These are phyloP conservation scores for Linnaemya tessellans DNA, from an alignment of 2,888 invertebrate genomes.

Conservation along the genomic window DNA sequence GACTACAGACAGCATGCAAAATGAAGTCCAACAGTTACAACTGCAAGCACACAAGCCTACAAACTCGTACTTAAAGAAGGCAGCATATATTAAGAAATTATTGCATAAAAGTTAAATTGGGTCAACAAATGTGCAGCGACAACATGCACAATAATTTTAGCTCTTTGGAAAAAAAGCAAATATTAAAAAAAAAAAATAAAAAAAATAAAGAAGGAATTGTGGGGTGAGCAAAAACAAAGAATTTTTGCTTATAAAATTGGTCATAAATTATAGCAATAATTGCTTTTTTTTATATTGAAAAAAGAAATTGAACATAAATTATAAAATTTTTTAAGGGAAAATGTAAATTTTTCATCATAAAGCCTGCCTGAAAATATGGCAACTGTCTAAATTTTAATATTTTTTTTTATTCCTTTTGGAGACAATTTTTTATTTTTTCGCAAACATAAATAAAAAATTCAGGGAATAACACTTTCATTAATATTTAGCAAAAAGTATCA, in stretches of 20 bases:
- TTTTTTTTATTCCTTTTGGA: conserved; percentile 18
- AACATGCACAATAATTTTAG: conserved; percentile 60
- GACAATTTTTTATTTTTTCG: conserved; percentile 36
- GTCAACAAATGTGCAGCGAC: conserved; percentile 68
- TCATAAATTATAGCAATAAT: conserved; percentile 68
- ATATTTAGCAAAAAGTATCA: conserved; percentile 50
- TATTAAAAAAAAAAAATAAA: no score
- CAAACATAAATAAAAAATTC: conserved; percentile 27
- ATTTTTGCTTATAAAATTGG: conserved; percentile 65
- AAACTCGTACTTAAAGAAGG: conserved; percentile 1
- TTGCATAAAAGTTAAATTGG: conserved; percentile 70
- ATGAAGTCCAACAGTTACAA: conserved; percentile 6
- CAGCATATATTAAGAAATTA: conserved; percentile 69
- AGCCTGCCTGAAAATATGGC: conserved; percentile 21
- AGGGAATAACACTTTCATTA: conserved; percentile 64
- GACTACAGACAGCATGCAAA: conserved; percentile 2
- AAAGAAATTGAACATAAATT: conserved; percentile 63
- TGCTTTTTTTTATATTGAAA: conserved; percentile 49
- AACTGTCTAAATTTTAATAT: conserved; percentile 28
- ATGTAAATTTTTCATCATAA: conserved; percentile 57
- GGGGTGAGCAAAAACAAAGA: conserved; percentile 48
- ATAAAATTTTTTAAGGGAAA: conserved; percentile 61
- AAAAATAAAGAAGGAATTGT: no score
- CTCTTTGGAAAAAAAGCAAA: conserved; percentile 17
- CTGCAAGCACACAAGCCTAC: neutral